Base-by-base conservation (phyloP, 1,140 invertebrate species). In the Anoplolepis gracilipes region DNA sequence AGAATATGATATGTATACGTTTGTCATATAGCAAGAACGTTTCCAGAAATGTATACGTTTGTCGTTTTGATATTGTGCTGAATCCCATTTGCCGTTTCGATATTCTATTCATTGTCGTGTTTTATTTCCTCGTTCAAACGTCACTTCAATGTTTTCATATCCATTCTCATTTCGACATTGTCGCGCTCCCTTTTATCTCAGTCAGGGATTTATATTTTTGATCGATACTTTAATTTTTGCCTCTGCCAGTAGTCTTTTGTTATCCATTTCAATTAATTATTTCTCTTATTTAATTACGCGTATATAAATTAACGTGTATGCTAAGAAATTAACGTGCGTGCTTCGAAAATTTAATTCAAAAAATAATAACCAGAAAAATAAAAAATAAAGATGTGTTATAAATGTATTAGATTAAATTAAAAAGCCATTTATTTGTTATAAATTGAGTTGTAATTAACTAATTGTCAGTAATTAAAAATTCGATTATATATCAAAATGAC, bases 1-100 rank as follows among this genome's bases (percentile, higher is more conserved):
- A 69, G 25, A 25, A 79, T 79, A 69, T 53, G 42, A 69, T 78
- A 53, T 46, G 42, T 25, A 53, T 22, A 39, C 11, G 25, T 46
- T 77, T 62, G 33, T 6, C 22, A 69, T 10, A 28, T n/a, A 16
- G 16, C 30, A 8, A 57, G 62, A 25, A 28, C 49, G 19, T 73
- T 72, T 73, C 42, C 30, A 57, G 28, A 82, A 82, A 59, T 73
- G 53, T 53, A 46, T 82, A 73, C 67, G 30, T 57, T 59, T 10
- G 46, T 61, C 78, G 25, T 59, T 42, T 46, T 59, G 67, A 82
- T 79, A 73, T 73, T n/a, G n/a, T n/a, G 67, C 67, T 42, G 28
- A 82, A 82, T 72, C 78, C 78, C 67, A 82, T 82, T 82, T 82
- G 67, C 67, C 67, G 55, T 16, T 59, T 72, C 78, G 78, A 73